Conservation (phyloP, 2,888 invertebrate species). For the Tenthredo mesomela region DNA sequence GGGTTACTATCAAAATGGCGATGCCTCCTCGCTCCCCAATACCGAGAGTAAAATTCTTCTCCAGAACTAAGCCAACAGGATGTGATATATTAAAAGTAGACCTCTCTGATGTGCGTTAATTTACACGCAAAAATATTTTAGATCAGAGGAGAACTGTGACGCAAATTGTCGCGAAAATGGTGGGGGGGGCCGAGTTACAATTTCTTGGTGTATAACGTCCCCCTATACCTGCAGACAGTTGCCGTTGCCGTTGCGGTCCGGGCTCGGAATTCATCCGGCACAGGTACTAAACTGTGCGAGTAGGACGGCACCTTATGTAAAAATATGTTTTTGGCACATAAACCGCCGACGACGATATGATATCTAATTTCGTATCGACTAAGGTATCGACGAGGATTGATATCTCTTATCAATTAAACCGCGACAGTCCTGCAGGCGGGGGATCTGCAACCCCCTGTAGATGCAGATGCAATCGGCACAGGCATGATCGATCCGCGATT, state of each 20-base stretch:
- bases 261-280: constrained; percentile 30
- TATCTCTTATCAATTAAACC: background rate
- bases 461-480: background rate
- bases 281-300: constrained; percentile 10
- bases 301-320: background rate
- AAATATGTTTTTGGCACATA: constrained; percentile 40
- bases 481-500: background rate
- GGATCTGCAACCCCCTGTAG: background rate
- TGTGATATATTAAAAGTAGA: constrained; percentile 60
- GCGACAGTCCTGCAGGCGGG: too few species aligned
- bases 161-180: constrained; percentile 38
- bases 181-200: background rate
- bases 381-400: background rate
- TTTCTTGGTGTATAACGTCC: background rate
- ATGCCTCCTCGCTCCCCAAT: constrained; percentile 59
- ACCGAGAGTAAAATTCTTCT: constrained; percentile 62
- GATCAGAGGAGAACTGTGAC: constrained; percentile 39
- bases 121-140: constrained; percentile 32
- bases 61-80: constrained; percentile 64
- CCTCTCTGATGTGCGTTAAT: constrained; percentile 41
- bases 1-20: constrained; percentile 65
- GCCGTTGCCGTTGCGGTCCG: background rate
- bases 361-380: constrained; percentile 21
- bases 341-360: background rate
- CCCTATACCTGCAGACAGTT: background rate